Evolutionary conservation across 2,113 vertebrate species (phyloP).

Genomic region (Peromyscus californicus): DNA sequence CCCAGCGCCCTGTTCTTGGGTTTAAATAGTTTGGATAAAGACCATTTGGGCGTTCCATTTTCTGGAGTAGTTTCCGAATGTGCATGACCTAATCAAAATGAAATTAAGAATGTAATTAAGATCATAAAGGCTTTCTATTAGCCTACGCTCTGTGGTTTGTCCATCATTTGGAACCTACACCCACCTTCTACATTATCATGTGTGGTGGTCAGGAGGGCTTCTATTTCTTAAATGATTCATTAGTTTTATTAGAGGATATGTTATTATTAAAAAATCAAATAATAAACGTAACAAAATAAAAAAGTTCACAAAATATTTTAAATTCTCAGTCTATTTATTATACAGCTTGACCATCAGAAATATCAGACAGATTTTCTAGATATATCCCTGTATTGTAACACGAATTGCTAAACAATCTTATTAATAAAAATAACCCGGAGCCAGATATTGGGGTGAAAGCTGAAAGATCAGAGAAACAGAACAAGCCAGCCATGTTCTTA

Average conservation of each 20-base stretch:
- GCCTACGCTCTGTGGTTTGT: neutral
- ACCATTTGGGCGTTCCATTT: constrained; percentile 99
- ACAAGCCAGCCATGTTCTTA: too few species aligned
- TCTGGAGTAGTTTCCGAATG: constrained; percentile 97
- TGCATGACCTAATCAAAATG: constrained; percentile 95
- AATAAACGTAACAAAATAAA: constrained; percentile 15
- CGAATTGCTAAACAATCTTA: too few species aligned
- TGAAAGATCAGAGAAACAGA: too few species aligned
- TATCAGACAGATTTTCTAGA: neutral
- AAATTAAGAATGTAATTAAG: constrained; percentile 75
- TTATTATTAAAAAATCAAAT: constrained; percentile 25
- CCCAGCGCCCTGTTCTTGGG: constrained; percentile 98
- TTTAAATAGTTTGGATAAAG: constrained; percentile 99
- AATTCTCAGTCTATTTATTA: constrained; percentile 14
- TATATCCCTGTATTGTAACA: neutral
- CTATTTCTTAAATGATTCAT: constrained; percentile 27
- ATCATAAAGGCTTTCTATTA: constrained; percentile 32
- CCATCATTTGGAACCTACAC: neutral
- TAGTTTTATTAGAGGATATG: constrained; percentile 27
- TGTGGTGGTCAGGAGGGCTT: neutral
- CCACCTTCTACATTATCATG: neutral
- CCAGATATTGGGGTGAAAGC: too few species aligned
- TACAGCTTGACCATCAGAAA: neutral
- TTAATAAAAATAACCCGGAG: too few species aligned
- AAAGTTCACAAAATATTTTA: neutral